Base-by-base conservation (phyloP, 2,888 invertebrate species). In the Hyposoter didymator region DNA sequence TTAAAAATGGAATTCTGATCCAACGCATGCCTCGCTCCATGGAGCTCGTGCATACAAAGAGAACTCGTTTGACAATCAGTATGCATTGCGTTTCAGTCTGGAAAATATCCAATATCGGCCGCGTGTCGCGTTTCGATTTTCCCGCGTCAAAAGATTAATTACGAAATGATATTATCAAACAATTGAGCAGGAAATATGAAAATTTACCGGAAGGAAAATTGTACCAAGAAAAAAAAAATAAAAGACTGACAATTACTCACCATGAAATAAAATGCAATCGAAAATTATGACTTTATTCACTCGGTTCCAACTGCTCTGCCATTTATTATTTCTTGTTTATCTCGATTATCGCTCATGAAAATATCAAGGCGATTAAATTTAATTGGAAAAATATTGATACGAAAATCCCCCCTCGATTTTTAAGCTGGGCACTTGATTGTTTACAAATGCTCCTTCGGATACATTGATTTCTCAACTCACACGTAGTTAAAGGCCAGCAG, bases 161-260 rank as follows among this genome's bases (percentile, higher is more conserved):
- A 70, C 17, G 55, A 70, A 80, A 79, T 78, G 73, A 67, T 22
- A 74, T 84, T 84, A 79, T 84, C 69, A 59, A 79, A 74, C 43
- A 17, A 14, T 28, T 28, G 5, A 28, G 22, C 5, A 28, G 12
- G 5, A 28, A 28, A 28, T 59, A 59, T 59, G 14, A 59, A 59
- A 59, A 14, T 28, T 14, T 14, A 28, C 28, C 59, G 14, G 3
- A 14, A 59, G 5, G 28, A 59, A 59, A 59, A 28, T 14, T 1
- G 12, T 14, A 14, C 12, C 6, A 10, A 4, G 12, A 28, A 28
- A 4, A 10, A 22, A 14, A 8, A 28, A 28, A 59, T 28, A 55
- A 4, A 22, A 22, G 19, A 55, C 12, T 22, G 22, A 49, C 17
- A 22, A 22, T 55, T 19, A 55, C 3, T 55, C 4, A 12, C 14